Base-by-base conservation (phyloP, 2,888 invertebrate species). In the Phania funesta region DNA sequence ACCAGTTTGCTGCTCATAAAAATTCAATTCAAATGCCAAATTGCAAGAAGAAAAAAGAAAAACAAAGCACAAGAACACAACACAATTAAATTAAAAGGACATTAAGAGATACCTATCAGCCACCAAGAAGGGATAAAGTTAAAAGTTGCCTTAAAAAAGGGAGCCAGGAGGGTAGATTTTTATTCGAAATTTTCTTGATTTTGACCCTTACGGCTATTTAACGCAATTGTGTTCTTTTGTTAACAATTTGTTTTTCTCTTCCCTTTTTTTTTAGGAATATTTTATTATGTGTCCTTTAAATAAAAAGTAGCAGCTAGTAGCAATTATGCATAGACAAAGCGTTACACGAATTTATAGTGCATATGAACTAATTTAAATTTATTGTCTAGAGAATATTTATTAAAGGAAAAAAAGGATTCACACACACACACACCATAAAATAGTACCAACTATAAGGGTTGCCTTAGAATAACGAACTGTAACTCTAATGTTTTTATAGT, bases 151-250 rank as follows among this genome's bases (percentile, higher is more conserved):
- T 16, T 6, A 8, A n/a, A 32, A 75, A 41, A 71, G 35, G 52
- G 48, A n/a, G n/a, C n/a, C n/a, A n/a, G n/a, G 52, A 81, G 62
- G 48, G 38, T 60, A 56, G 29, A 48, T 20, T 46, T 74, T 20
- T 18, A 8, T 60, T n/a, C 7, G 22, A 5, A 20, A 6, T 13
- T 54, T 70, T 74, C 65, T 60, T 65, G 78, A 70, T 77, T 78
- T 75, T 82, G 82, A 82, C 82, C 82, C 82, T 82, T 75, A 74
- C 74, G 82, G 78, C 82, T 65, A 82, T 78, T 82, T 82, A 75
- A 70, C 77, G 77, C 81, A 68, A 64, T 82, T 77, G 81, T 82
- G 56, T 70, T 54, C 73, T 8, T 56, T 77, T 81, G 81, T 81
- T 48, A 16, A 26, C 29, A 50, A 60, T 67, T 58, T 29, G 41